Conservation (phyloP, 2,888 invertebrate genomes). For the Drosophila mercatorum region DNA sequence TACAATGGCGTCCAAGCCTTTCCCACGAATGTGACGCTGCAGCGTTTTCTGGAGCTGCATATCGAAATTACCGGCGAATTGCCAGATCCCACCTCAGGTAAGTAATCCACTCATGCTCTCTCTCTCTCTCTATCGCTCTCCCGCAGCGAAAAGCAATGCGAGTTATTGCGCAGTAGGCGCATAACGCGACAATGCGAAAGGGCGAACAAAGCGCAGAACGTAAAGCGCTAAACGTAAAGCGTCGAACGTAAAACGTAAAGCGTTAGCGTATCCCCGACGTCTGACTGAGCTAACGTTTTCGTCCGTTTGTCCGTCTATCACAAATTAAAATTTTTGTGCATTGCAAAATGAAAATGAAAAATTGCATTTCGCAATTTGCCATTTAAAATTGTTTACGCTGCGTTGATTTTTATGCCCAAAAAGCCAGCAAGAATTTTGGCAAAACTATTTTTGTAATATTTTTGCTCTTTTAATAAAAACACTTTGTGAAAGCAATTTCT, state of each 20-base stretch:
- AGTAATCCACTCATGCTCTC: constrained; percentile 28
- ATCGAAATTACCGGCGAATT: constrained; percentile 96
- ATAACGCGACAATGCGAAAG: constrained; percentile 3
- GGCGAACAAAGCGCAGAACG: constrained; percentile 2
- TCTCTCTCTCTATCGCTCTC: not conserved
- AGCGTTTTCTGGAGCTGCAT: constrained; percentile 96
- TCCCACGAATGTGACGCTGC: constrained; percentile 97
- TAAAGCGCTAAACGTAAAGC: constrained; percentile 1
- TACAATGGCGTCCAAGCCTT: constrained; percentile 97
- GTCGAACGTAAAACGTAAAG: constrained; percentile 2
- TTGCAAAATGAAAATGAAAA: constrained; percentile 36
- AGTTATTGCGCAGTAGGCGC: constrained; percentile 8
- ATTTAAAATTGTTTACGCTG: constrained; percentile 29
- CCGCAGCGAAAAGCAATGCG: constrained; percentile 15
- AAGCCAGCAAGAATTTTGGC: not conserved
- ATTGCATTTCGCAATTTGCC: constrained; percentile 40
- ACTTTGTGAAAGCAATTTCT: constrained; percentile 5
- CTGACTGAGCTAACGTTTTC: constrained; percentile 1
- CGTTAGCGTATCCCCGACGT: constrained; percentile 19
- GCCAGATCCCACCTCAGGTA: constrained; percentile 93
- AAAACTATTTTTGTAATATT: constrained; percentile 32
- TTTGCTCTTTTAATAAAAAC: constrained; percentile 17
- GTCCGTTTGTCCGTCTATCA: constrained; percentile 2
- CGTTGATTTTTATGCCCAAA: constrained; percentile 17
- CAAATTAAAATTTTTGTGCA: constrained; percentile 47